These are phyloP conservation scores for Melitaea athalia DNA, from an alignment of 2,888 invertebrate genomes.

Conservation along the genomic window DNA sequence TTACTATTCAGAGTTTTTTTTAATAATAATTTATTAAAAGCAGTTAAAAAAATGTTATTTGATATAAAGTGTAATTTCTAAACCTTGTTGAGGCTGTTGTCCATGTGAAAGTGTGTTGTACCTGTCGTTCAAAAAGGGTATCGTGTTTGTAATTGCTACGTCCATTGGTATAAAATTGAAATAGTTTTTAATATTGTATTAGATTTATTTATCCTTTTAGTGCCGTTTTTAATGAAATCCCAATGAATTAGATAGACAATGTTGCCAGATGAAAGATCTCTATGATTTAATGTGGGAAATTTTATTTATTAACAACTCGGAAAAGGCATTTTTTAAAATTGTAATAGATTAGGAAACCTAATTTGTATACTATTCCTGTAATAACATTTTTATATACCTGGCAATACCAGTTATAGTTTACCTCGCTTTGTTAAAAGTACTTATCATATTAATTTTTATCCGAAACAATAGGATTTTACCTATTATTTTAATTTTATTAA, in stretches of 20 bases:
- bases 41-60: no score
- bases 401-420: conserved; percentile 33
- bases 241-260: conserved; percentile 18
- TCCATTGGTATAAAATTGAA: conserved; percentile 69
- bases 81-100: conserved; percentile 6
- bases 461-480: conserved; percentile 10
- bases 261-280: conserved; percentile 31
- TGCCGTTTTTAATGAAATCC: conserved; percentile 18
- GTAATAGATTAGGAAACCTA: neutral
- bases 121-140: conserved; percentile 42
- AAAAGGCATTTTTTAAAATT: no score
- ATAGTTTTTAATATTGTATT: conserved; percentile 45
- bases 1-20: no score
- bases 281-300: neutral
- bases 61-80: neutral
- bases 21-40: no score
- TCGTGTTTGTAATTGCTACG: conserved; percentile 60
- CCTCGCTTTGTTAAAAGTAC: conserved; percentile 51
- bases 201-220: conserved; percentile 24
- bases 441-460: conserved; percentile 49
- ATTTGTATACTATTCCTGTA: neutral
- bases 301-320: neutral
- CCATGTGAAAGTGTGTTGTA: conserved; percentile 35
- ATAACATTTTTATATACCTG: conserved; percentile 27
- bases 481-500: conserved; percentile 25